Percentiles rank a stretch among this genome's conserved stretches.
Evolutionary conservation across 2,797 vertebrate species (phyloP).

Genomic region (Anguilla obscura): DNA sequence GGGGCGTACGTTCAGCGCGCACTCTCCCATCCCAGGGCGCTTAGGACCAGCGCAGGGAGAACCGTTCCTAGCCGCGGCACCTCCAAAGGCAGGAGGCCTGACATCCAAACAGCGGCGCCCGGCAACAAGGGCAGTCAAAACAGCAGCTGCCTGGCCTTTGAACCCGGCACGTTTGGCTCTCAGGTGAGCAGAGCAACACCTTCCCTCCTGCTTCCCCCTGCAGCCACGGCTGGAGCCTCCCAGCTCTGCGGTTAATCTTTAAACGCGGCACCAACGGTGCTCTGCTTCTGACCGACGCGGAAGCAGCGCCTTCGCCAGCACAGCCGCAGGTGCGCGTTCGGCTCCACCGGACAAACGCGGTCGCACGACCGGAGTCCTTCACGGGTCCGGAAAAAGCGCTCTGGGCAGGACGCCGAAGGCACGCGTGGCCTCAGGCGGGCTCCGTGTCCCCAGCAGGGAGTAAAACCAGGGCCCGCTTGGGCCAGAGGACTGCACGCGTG

Average conservation of each 20-base stretch:
- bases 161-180: not conserved
- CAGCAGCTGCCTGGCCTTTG: not conserved
- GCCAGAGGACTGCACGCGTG: not conserved
- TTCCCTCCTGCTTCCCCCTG: not conserved
- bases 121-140: not conserved
- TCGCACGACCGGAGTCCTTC: not conserved
- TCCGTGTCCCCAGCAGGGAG: not conserved
- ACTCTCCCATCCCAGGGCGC: not conserved
- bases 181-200: not conserved
- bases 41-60: not conserved
- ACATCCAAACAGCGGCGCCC: too few species aligned
- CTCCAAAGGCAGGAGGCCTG: not conserved
- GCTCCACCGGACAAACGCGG: not conserved
- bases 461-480: not conserved
- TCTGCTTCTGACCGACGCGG: not conserved
- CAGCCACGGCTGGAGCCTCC: not conserved
- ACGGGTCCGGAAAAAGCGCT: not conserved
- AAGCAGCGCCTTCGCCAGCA: not conserved
- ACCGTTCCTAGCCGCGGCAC: not conserved
- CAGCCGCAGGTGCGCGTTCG: not conserved
- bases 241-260: not conserved
- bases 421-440: not conserved
- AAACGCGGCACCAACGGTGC: not conserved
- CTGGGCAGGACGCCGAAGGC: not conserved
- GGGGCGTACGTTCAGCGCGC: not conserved